Evolutionary conservation across 2,797 vertebrate species (phyloP).

Genomic region (Crypturellus tataupa): DNA sequence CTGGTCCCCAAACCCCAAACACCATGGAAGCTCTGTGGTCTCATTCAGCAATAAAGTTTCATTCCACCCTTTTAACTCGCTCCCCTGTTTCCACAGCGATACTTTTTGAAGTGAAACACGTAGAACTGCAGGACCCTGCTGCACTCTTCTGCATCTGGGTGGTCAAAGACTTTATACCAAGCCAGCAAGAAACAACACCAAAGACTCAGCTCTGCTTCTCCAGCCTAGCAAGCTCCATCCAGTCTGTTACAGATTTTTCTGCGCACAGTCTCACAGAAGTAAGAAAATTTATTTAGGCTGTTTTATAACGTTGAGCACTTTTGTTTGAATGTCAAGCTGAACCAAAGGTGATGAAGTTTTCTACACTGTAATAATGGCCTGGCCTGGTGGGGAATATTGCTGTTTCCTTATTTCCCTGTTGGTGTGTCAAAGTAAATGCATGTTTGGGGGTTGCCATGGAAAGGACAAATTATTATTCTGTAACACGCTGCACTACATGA

Average conservation of each 20-base stretch:
- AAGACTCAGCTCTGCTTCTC: slow-evolving; percentile 70
- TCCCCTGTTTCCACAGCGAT: slow-evolving; percentile 80
- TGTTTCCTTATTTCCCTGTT: background rate
- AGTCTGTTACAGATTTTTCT: slow-evolving; percentile 79
- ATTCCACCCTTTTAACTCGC: background rate
- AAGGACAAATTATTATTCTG: background rate
- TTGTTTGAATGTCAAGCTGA: background rate
- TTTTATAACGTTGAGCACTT: background rate
- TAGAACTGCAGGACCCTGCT: slow-evolving; percentile 77
- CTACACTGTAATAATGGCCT: background rate
- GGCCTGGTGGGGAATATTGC: background rate
- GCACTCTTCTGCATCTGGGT: slow-evolving; percentile 91
- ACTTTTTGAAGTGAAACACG: slow-evolving; percentile 85
- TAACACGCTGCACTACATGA: background rate
- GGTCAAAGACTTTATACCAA: slow-evolving; percentile 80
- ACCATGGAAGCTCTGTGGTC: accelerated
- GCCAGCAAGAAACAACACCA: slow-evolving; percentile 80
- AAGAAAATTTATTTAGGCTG: background rate
- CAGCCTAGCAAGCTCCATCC: slow-evolving; percentile 73
- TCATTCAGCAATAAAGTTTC: background rate
- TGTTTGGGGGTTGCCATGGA: background rate
- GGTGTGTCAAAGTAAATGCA: background rate
- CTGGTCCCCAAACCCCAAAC: background rate
- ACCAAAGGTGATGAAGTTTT: background rate
- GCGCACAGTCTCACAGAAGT: slow-evolving; percentile 86